phyloP scores from a whole-genome alignment of 2,888 invertebrate genomes.

The Clitarchus hookeri region DNA sequence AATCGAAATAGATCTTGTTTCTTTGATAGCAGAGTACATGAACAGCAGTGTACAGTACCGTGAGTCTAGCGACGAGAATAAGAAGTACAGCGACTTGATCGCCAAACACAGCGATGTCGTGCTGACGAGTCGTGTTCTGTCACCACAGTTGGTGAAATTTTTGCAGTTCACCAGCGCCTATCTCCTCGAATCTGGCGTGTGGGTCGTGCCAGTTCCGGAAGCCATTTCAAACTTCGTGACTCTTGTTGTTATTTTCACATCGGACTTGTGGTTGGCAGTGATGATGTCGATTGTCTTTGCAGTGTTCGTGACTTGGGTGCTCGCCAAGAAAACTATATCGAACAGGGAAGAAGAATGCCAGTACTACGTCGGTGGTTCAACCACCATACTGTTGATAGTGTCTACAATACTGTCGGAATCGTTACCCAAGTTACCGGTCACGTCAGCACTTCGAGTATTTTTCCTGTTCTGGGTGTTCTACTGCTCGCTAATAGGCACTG shows the following conservation, averaged over 20 bases:
- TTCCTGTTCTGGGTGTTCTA: slow-evolving; percentile 21
- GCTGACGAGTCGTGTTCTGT: not conserved
- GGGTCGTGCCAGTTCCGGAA: slow-evolving; percentile 2
- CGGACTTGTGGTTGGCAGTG: not conserved
- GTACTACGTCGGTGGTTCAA: not conserved
- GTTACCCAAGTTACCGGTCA: not conserved
- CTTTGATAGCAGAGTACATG: not conserved
- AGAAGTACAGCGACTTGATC: not conserved
- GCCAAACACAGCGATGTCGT: not conserved
- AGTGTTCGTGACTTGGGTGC: not conserved
- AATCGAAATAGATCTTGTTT: not conserved
- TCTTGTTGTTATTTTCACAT: not conserved
- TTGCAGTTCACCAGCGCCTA: slow-evolving; percentile 4
- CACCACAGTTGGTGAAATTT: not conserved
- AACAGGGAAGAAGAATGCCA: not conserved
- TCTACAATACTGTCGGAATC: slow-evolving; percentile 6
- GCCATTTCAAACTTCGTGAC: not conserved
- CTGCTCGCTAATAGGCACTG: not conserved
- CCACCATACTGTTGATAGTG: not conserved
- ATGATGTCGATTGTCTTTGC: not conserved
- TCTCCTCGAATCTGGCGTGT: not conserved
- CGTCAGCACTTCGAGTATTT: not conserved
- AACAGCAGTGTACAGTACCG: not conserved
- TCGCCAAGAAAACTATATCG: not conserved
- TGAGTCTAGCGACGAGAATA: not conserved